A percentile compares a stretch with the other conserved stretches of the same genome.
Evolutionary conservation across 2,888 invertebrate genomes (phyloP).

Genomic region (Melinopterus prodromus): DNA sequence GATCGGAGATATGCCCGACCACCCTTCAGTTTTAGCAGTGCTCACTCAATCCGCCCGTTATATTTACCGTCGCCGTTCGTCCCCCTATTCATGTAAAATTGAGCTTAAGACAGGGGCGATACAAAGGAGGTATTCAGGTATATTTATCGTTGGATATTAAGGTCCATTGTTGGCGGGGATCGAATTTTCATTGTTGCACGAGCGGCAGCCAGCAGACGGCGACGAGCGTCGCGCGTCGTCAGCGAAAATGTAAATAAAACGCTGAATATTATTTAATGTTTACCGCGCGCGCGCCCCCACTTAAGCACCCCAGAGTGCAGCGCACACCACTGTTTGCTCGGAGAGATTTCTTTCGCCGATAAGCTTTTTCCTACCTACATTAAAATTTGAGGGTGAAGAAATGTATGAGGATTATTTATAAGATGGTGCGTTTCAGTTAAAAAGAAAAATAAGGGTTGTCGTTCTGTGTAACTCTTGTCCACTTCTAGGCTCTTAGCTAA

Average conservation of each 20-base stretch:
- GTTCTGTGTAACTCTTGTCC: too few species aligned
- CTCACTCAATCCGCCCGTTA: not conserved
- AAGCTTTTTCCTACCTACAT: constrained; percentile 14
- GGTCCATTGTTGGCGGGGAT: constrained; percentile 42
- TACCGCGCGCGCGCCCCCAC: constrained; percentile 5
- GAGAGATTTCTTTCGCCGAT: constrained; percentile 12
- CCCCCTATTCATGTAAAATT: constrained; percentile 39
- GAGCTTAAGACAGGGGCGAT: constrained; percentile 42
- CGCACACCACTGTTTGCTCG: not conserved
- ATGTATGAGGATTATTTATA: not conserved
- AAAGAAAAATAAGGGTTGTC: constrained; percentile 14
- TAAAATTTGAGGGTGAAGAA: not conserved
- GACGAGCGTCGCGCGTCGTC: constrained; percentile 32
- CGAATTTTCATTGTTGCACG: constrained; percentile 41
- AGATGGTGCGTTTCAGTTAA: constrained; percentile 11
- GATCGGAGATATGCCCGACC: too few species aligned
- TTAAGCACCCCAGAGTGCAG: not conserved
- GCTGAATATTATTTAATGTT: constrained; percentile 30
- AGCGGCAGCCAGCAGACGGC: constrained; percentile 21
- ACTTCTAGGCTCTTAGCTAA: too few species aligned
- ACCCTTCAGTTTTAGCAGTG: not conserved
- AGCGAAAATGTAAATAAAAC: constrained; percentile 41
- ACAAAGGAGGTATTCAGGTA: constrained; percentile 45
- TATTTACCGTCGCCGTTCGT: constrained; percentile 27
- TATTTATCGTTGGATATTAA: constrained; percentile 47